These are phyloP conservation scores for Rhadina sibilatrix DNA, from an alignment of 2,113 vertebrate genomes.

Conservation along the genomic window DNA sequence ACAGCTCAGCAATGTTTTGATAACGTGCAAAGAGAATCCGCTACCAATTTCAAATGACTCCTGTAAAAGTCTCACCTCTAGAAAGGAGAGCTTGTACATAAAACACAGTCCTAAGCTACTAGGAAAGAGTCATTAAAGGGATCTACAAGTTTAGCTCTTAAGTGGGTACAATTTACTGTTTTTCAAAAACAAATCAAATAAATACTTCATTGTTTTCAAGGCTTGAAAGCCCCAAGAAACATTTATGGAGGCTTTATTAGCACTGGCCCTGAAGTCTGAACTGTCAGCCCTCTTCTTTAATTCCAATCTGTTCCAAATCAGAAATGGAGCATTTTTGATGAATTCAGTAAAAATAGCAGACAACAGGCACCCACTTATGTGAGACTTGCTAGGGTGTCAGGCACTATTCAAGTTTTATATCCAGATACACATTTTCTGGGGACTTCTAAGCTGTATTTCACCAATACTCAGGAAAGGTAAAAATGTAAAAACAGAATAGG, in stretches of 20 bases:
- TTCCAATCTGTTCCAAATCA: not conserved
- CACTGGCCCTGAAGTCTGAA: not conserved
- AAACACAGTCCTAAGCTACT: not conserved
- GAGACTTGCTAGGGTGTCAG: not conserved
- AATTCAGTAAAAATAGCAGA: not conserved
- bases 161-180: not conserved
- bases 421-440: not conserved
- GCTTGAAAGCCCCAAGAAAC: not conserved
- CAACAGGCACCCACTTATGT: not conserved
- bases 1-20: not conserved
- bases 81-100: not conserved
- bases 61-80: not conserved
- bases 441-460: not conserved
- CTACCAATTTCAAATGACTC: not conserved
- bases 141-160: not conserved
- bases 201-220: not conserved
- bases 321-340: not conserved
- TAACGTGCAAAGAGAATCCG: not conserved
- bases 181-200: not conserved
- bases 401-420: not conserved
- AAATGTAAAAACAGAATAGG: not conserved
- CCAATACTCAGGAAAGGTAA: not conserved
- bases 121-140: not conserved
- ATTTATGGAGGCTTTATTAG: not conserved
- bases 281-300: not conserved